phyloP scores from a whole-genome alignment of 2,113 vertebrate species.

The Lampris incognitus region DNA sequence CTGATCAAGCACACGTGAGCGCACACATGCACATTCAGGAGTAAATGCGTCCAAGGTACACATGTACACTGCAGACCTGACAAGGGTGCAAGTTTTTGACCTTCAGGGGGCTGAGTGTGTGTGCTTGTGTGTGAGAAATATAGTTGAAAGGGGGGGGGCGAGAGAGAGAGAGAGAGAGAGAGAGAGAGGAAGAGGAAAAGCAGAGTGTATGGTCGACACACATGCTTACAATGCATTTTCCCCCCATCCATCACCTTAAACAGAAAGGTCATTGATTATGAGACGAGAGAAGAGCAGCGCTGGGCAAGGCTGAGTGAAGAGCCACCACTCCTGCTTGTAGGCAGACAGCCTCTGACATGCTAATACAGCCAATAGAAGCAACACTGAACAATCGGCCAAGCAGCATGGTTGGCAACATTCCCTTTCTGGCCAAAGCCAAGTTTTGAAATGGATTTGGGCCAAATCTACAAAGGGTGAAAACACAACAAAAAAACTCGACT shows the following conservation, averaged over 20 bases:
- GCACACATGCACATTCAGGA: not conserved
- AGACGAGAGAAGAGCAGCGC: slow-evolving; percentile 43
- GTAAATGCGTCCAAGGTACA: slow-evolving; percentile 29
- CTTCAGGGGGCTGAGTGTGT: slow-evolving; percentile 60
- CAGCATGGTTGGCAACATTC: slow-evolving; percentile 27
- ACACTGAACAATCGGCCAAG: slow-evolving; percentile 37
- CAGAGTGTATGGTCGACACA: slow-evolving; percentile 47
- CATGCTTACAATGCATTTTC: slow-evolving; percentile 72
- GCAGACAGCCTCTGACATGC: slow-evolving; percentile 60
- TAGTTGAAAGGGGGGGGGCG: not conserved
- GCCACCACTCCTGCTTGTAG: slow-evolving; percentile 51
- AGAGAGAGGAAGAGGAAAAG: slow-evolving; percentile 11
- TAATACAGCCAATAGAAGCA: slow-evolving; percentile 51
- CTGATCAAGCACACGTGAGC: slow-evolving; percentile 27
- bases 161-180: not conserved
- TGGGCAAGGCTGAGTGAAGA: slow-evolving; percentile 39
- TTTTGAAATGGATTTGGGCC: slow-evolving; percentile 30
- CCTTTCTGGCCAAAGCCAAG: slow-evolving; percentile 1
- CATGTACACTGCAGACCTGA: slow-evolving; percentile 39
- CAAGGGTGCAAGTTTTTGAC: slow-evolving; percentile 58
- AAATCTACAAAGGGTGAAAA: slow-evolving; percentile 23
- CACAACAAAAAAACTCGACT: slow-evolving; percentile 5
- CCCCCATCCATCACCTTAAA: slow-evolving; percentile 75
- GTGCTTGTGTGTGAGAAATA: not conserved
- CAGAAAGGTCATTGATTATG: slow-evolving; percentile 79